Evolutionary conservation across 2,888 invertebrate genomes (phyloP), one percentile per base, ranked within the genome.

Genomic region (Ophraella communa): DNA sequence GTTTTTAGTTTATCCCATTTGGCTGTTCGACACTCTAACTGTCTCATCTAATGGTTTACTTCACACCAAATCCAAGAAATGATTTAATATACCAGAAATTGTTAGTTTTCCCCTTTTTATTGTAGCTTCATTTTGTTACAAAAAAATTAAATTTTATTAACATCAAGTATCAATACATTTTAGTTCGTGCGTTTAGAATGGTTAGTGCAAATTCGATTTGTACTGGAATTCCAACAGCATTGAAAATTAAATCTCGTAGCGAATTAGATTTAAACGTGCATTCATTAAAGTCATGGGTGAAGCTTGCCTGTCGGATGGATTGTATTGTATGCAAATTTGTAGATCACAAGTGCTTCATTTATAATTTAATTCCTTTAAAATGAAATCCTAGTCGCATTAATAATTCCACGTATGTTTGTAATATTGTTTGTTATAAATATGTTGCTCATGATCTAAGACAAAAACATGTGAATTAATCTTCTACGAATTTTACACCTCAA

Each of bases 191-290:
- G 39, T 7, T 39, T 39, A 39, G 14, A 39, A 39, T 39, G 39
- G 17, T 39, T 39, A 14, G 14, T 39, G 7, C 14, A 5, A 39
- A 17, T 17, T 39, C 39, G 17, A 39, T 39, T 39, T 17, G 17
- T 8, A 39, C 1, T 45, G 11, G 20, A 21, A n/a, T 45, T 20
- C 20, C 45, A 45, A 20, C 45, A 5, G 45, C 11, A 21, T 11
- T 45, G 45, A 45, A 45, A 21, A 45, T 45, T 45, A 45, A 45
- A 45, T 45, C 21, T 45, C 45, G n/a, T 21, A 45, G 11, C 45
- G 21, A 45, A 21, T 45, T 45, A 45, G 45, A 45, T 21, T 11
- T 45, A n/a, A n/a, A 45, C 45, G 45, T 11, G 45, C 21, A 11
- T 21, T 1, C n/a, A 21, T 45, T 10, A 45, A 45, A 45, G 45